A percentile compares a stretch with the other conserved stretches of the same genome.
Conservation (phyloP, 2,113 vertebrate genomes). For the Amphilophus citrinellus region DNA sequence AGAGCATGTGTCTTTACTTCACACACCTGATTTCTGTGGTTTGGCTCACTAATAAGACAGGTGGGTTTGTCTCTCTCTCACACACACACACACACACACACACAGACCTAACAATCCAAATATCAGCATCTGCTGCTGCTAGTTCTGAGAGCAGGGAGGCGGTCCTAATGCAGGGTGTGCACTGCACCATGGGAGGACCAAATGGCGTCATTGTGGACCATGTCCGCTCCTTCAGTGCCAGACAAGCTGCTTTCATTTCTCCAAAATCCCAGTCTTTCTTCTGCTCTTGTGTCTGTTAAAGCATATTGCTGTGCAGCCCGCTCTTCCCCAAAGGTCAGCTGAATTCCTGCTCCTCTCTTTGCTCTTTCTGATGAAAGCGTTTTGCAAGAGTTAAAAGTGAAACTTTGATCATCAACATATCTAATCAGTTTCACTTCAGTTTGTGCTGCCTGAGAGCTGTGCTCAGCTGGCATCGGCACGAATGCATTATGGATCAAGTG, state of each 20-base stretch:
- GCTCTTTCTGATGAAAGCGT: constrained; percentile 9
- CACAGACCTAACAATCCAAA: constrained; percentile 28
- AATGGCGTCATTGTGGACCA: constrained; percentile 50
- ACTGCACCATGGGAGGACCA: constrained; percentile 58
- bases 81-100: constrained; percentile 20
- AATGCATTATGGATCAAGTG: constrained; percentile 31
- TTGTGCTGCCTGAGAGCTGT: not conserved
- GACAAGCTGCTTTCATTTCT: constrained; percentile 49
- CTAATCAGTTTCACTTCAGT: constrained; percentile 7
- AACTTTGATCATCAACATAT: constrained; percentile 1
- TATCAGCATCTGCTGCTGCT: constrained; percentile 64
- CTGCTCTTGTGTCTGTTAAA: constrained; percentile 20
- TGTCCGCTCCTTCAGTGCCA: constrained; percentile 22
- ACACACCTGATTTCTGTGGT: constrained; percentile 2
- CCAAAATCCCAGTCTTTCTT: not conserved
- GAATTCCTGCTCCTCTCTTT: not conserved
- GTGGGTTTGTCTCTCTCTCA: not conserved
- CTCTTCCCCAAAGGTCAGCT: not conserved
- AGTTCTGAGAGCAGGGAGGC: constrained; percentile 41
- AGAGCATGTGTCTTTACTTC: not conserved
- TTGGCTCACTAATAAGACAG: constrained; percentile 23
- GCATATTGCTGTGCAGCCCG: not conserved
- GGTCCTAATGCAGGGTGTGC: constrained; percentile 29
- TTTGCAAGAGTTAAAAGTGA: constrained; percentile 3
- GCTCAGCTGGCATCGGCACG: not conserved